A percentile compares a stretch with the other conserved stretches of the same genome.
These are phyloP conservation scores for Clitarchus hookeri DNA, from an alignment of 2,888 invertebrate species.

Conservation along the genomic window DNA sequence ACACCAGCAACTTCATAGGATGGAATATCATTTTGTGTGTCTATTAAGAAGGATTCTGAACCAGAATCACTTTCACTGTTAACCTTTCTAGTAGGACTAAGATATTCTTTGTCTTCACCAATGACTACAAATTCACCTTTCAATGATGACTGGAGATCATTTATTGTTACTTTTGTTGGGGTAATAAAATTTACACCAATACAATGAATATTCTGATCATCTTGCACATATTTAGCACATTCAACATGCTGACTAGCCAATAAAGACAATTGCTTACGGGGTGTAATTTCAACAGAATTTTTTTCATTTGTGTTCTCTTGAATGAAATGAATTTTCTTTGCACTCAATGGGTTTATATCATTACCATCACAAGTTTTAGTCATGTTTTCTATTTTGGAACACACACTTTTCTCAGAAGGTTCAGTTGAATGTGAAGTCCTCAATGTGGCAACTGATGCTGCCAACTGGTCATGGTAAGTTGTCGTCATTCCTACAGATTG, in stretches of 20 bases:
- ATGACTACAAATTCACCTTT: slow-evolving; percentile 4
- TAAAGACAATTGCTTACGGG: background rate
- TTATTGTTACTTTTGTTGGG: background rate
- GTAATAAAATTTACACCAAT: background rate
- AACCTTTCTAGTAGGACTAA: background rate
- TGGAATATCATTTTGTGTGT: background rate
- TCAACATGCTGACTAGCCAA: background rate
- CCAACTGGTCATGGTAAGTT: background rate
- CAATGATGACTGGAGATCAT: background rate
- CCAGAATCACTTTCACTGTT: slow-evolving; percentile 4
- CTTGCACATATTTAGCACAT: background rate
- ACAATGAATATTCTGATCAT: background rate
- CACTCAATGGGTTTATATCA: background rate
- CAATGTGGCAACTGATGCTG: background rate
- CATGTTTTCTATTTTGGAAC: background rate
- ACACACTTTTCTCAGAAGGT: background rate
- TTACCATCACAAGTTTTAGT: background rate
- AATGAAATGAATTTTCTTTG: background rate
- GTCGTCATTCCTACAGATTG: background rate
- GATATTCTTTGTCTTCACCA: background rate
- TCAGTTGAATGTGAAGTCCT: background rate
- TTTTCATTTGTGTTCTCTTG: background rate
- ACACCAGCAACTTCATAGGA: background rate
- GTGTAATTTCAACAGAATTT: background rate
- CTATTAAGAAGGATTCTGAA: background rate